phyloP scores from a whole-genome alignment of 2,888 invertebrate species.

The Gymnosoma rotundatum region DNA sequence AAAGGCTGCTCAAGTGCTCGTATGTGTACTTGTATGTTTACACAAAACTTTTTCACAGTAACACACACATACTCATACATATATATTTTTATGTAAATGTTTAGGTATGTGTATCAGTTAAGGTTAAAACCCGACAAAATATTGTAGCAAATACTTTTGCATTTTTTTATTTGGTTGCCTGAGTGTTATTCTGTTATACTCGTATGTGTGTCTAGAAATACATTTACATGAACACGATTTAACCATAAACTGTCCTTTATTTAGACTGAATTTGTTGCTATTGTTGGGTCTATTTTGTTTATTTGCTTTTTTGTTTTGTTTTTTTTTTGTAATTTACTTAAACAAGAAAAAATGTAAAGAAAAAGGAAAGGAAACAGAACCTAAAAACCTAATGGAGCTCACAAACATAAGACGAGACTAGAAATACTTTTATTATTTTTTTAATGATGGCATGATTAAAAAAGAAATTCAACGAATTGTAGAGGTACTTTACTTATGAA shows the following conservation, averaged over 20 bases:
- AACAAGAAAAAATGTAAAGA: background rate
- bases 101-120: background rate
- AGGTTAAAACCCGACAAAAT: slow-evolving; percentile 42
- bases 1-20: slow-evolving; percentile 49
- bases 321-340: slow-evolving; percentile 24
- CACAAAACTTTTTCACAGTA: background rate
- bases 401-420: slow-evolving; percentile 47
- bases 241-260: slow-evolving; percentile 22
- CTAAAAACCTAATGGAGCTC: slow-evolving; percentile 60
- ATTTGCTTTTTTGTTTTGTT: background rate
- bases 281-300: slow-evolving; percentile 34
- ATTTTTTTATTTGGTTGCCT: slow-evolving; percentile 16
- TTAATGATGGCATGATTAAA: slow-evolving; percentile 33
- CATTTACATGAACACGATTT: slow-evolving; percentile 9
- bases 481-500: background rate
- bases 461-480: background rate
- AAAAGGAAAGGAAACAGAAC: slow-evolving; percentile 22
- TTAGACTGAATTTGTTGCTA: slow-evolving; percentile 1
- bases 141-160: slow-evolving; percentile 46
- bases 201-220: background rate
- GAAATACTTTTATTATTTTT: slow-evolving; percentile 53
- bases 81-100: background rate
- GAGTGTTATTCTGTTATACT: background rate
- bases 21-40: slow-evolving; percentile 23
- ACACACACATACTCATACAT: too few species aligned